Evolutionary conservation across 2,888 invertebrate genomes (phyloP).

Genomic region (Lithophane socia): DNA sequence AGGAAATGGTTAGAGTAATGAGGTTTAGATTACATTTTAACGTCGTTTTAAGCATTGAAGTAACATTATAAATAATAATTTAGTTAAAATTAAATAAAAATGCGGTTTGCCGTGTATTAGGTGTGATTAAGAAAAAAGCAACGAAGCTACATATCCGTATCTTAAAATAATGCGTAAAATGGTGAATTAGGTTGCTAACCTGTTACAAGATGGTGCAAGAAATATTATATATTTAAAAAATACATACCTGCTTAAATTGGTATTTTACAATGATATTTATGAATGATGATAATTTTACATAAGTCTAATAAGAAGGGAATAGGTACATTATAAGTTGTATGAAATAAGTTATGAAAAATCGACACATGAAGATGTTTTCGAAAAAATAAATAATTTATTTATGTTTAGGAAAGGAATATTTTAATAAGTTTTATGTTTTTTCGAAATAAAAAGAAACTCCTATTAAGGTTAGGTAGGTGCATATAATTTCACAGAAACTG

Average conservation of each 20-base stretch:
- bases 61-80: neutral
- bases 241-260: neutral
- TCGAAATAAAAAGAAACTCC: neutral
- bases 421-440: neutral
- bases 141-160: neutral
- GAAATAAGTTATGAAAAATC: neutral
- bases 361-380: neutral
- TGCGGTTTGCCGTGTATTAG: neutral
- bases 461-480: neutral
- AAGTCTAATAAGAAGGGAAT: neutral
- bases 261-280: neutral
- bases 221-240: neutral
- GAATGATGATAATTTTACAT: neutral
- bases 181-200: neutral
- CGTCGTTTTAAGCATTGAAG: neutral
- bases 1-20: neutral
- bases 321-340: neutral
- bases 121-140: neutral
- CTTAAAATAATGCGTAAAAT: neutral
- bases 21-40: neutral
- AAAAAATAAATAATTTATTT: neutral
- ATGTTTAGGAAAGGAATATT: neutral
- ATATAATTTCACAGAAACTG: conserved; percentile 33
- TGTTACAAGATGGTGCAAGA: neutral
- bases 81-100: neutral